Evolutionary conservation across 2,113 vertebrate genomes (phyloP).

Genomic region (Alouatta palliata): DNA sequence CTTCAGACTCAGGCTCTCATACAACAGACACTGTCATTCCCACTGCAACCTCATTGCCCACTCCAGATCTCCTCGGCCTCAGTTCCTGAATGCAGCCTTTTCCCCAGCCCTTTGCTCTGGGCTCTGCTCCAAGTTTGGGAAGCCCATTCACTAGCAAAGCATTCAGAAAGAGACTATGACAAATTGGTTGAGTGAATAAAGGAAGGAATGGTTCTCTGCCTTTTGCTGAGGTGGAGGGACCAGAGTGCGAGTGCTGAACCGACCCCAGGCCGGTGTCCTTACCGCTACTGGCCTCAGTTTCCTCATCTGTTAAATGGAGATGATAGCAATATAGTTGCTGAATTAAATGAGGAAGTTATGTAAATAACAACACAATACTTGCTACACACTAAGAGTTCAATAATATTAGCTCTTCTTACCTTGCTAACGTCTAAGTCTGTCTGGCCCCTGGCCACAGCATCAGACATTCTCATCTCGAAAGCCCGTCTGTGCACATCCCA

Average conservation of each 20-base stretch:
- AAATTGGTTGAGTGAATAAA: background rate
- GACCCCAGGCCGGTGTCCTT: background rate
- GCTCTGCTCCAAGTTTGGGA: background rate
- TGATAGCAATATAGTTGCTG: background rate
- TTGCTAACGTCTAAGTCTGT: background rate
- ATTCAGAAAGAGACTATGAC: background rate
- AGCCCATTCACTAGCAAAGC: background rate
- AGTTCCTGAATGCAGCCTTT: background rate
- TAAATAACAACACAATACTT: background rate
- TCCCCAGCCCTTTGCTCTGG: background rate
- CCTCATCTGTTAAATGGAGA: background rate
- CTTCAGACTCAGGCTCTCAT: background rate
- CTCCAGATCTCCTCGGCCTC: background rate
- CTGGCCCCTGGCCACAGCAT: background rate
- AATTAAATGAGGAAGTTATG: background rate
- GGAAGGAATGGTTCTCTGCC: background rate
- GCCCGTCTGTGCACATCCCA: background rate
- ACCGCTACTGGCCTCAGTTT: background rate
- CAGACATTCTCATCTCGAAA: accelerated
- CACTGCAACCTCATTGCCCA: background rate
- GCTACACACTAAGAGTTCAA: background rate
- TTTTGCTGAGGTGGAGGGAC: background rate
- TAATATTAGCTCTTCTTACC: background rate
- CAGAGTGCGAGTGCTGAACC: background rate
- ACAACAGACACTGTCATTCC: too few species aligned